These are phyloP conservation scores for Fulica atra DNA, from an alignment of 2,113 vertebrate genomes.

Conservation along the genomic window DNA sequence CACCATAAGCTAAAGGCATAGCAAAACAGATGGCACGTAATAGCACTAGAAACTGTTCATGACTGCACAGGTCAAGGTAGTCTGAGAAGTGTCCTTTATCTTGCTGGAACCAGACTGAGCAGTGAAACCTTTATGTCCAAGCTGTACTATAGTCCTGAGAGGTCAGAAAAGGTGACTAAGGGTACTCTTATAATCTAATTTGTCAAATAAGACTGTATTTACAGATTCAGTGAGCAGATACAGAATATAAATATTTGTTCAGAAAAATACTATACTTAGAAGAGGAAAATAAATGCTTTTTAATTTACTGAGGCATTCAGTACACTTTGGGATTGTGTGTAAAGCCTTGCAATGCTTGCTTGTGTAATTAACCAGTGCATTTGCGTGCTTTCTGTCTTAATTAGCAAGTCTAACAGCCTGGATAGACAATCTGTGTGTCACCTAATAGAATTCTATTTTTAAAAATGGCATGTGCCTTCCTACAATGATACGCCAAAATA, in stretches of 20 bases:
- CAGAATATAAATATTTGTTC: background rate
- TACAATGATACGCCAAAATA: background rate
- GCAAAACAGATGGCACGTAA: background rate
- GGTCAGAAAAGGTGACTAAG: background rate
- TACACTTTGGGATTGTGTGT: background rate
- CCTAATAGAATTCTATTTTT: background rate
- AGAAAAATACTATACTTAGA: background rate
- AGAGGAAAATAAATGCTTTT: background rate
- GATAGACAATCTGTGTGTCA: background rate
- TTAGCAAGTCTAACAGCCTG: background rate
- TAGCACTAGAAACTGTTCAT: background rate
- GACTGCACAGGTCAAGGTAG: background rate
- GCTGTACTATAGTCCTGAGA: background rate
- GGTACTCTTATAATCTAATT: background rate
- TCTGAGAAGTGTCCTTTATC: background rate
- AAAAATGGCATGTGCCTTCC: background rate
- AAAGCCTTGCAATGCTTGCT: background rate
- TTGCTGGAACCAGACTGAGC: background rate
- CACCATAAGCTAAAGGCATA: background rate
- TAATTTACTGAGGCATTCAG: background rate
- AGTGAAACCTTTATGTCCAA: background rate
- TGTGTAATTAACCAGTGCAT: background rate
- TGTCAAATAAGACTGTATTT: background rate
- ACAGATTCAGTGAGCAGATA: background rate
- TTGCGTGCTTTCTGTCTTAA: background rate